Base-by-base conservation (phyloP, 1,140 invertebrate species). In the Propsilocerus akamusi region DNA sequence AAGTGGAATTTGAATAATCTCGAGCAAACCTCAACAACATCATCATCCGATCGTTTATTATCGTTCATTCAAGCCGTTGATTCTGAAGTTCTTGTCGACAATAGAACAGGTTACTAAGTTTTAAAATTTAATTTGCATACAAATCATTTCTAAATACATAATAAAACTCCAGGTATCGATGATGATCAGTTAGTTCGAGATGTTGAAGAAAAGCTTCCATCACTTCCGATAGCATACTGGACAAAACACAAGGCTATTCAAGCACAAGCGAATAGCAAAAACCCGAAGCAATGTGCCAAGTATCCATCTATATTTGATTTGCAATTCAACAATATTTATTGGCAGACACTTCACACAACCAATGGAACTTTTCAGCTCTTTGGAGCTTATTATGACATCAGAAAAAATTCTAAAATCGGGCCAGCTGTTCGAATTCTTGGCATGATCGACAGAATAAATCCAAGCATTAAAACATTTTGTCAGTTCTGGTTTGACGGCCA, bases 271-370 rank as follows among this genome's bases (percentile, higher is more conserved):
- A 78, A 80, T 52, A 81, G 73, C 59, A 78, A 76, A 53, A 79
- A 80, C 50, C 82, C 83, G 58, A 77, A 77, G 50, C 79, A 76
- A 48, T 90, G 84, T 64, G 81, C 81, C 50, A 73, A 72, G 23
- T 91, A 86, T 59, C 89, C 90, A 1, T 86, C 76, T 46, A 78
- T 92, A 46, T 89, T 83, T 60, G 86, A 91, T 54, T 68, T 94
- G 48, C 81, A 92, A 62, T 93, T 89, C 69, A 91, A 90, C 65
- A 93, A 94, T 61, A 76, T 86, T 6, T 91, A 90, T 62, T 91
- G 87, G 87, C 87, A 94, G 63, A 84, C 78, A 10, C 55, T 91
- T 55, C 73, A 74, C 52, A 80, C 83, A 1, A 75, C 72, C 25
- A 86, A 91, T 56, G 87, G 86, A 1, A 87, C 86, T 0, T 91